Conservation (phyloP, 2,113 vertebrate species). For the Malurus cyaneus region DNA sequence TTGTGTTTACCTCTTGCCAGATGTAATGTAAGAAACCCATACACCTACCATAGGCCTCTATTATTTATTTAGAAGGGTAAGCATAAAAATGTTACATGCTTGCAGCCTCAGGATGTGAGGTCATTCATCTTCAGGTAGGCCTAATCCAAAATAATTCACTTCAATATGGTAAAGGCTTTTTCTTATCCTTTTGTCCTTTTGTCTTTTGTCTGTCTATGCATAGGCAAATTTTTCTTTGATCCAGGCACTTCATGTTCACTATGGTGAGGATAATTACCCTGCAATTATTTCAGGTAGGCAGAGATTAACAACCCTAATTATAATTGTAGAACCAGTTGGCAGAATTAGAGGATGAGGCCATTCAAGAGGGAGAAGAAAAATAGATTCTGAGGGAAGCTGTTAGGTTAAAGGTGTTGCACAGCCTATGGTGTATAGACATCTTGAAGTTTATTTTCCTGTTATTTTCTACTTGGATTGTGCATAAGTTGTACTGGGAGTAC, state of each 20-base stretch:
- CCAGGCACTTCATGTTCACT: not conserved
- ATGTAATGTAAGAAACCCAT: not conserved
- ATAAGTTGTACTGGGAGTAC: not conserved
- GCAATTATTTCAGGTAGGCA: conserved; percentile 2
- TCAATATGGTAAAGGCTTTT: not conserved
- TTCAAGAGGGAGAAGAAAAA: not conserved
- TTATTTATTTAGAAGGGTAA: not conserved
- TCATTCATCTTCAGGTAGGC: not conserved
- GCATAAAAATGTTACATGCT: not conserved
- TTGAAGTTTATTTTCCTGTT: not conserved
- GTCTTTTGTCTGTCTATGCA: not conserved
- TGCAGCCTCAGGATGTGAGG: not conserved
- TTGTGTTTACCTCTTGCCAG: not conserved
- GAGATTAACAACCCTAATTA: not conserved
- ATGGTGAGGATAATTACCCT: not conserved
- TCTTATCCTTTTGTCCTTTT: not conserved
- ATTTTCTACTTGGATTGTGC: not conserved
- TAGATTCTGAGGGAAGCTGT: not conserved
- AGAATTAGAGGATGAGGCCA: not conserved
- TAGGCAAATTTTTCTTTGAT: not conserved
- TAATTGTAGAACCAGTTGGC: not conserved
- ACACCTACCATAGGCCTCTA: not conserved
- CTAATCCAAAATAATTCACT: not conserved
- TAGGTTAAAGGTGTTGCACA: not conserved
- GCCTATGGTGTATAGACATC: not conserved